phyloP scores from a whole-genome alignment of 2,888 invertebrate species.

The Phyllotreta cruciferae region DNA sequence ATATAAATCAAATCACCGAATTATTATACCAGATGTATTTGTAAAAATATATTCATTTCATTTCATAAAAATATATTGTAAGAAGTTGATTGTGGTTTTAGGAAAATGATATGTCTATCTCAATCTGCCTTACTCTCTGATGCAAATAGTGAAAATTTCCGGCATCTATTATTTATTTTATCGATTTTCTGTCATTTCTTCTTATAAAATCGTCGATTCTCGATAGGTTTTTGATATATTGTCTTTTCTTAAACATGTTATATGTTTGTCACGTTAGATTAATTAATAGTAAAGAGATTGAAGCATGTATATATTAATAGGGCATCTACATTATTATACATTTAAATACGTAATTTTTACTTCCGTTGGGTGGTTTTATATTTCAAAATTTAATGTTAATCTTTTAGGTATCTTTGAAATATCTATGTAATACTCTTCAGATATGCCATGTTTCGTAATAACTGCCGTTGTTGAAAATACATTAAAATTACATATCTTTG shows the following conservation, averaged over 20 bases:
- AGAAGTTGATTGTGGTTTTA: not conserved
- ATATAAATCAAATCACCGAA: constrained; percentile 11
- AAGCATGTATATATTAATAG: constrained; percentile 17
- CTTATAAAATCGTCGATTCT: constrained; percentile 20
- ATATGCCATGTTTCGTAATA: too few relatives aligned
- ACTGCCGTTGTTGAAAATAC: too few relatives aligned
- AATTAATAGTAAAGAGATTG: constrained; percentile 11
- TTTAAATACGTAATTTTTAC: constrained; percentile 1
- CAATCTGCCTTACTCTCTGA: constrained; percentile 2
- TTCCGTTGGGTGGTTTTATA: not conserved
- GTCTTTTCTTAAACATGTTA: constrained; percentile 16
- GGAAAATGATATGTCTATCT: not conserved
- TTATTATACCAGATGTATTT: not conserved
- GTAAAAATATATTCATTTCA: not conserved
- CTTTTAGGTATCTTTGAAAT: too few relatives aligned
- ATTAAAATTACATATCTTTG: constrained; percentile 3
- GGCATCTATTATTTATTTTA: constrained; percentile 15
- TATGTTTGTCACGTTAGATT: constrained; percentile 8
- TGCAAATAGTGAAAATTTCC: constrained; percentile 8
- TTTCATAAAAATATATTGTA: not conserved
- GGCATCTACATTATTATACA: constrained; percentile 4
- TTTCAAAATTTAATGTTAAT: constrained; percentile 6
- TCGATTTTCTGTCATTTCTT: constrained; percentile 29
- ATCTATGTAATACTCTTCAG: too few relatives aligned
- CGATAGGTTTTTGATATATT: constrained; percentile 16